phyloP scores from a whole-genome alignment of 1,140 invertebrate genomes.

The Heliothis subflexa region DNA sequence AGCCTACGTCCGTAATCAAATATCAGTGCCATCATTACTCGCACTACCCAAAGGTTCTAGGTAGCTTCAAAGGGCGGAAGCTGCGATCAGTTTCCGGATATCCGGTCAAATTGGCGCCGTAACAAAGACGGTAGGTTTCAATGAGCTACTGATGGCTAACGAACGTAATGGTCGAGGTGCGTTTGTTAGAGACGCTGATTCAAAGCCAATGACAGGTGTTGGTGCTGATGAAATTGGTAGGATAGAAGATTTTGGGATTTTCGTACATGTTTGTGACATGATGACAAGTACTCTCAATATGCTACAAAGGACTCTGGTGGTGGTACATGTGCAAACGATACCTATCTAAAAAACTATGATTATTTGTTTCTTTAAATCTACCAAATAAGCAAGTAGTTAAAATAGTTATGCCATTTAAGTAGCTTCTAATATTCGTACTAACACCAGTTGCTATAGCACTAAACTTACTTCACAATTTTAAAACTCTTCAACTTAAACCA shows the following conservation, averaged over 20 bases:
- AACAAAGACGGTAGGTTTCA: constrained; percentile 22
- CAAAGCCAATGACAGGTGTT: not conserved
- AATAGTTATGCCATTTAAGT: too few species aligned
- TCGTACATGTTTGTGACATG: too few species aligned
- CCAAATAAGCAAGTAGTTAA: not conserved
- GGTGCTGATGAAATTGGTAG: not conserved
- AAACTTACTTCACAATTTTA: not conserved
- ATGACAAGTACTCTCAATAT: too few species aligned
- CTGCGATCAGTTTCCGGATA: constrained; percentile 37
- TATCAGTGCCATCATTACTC: not conserved
- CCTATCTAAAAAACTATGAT: too few species aligned
- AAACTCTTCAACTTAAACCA: not conserved
- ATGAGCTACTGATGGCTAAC: constrained; percentile 28
- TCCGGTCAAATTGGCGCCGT: constrained; percentile 38
- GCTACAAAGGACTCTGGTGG: too few species aligned
- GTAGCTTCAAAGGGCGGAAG: constrained; percentile 3
- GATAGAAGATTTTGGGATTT: not conserved
- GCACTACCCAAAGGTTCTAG: constrained; percentile 4
- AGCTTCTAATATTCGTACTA: too few species aligned
- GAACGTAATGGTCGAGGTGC: constrained; percentile 3
- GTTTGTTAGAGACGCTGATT: not conserved
- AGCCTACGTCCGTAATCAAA: constrained; percentile 3
- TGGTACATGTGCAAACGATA: too few species aligned
- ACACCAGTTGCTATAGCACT: not conserved
- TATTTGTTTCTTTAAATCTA: too few species aligned